Evolutionary conservation across 2,888 invertebrate genomes (phyloP).

Genomic region (Punctoribates punctum): DNA sequence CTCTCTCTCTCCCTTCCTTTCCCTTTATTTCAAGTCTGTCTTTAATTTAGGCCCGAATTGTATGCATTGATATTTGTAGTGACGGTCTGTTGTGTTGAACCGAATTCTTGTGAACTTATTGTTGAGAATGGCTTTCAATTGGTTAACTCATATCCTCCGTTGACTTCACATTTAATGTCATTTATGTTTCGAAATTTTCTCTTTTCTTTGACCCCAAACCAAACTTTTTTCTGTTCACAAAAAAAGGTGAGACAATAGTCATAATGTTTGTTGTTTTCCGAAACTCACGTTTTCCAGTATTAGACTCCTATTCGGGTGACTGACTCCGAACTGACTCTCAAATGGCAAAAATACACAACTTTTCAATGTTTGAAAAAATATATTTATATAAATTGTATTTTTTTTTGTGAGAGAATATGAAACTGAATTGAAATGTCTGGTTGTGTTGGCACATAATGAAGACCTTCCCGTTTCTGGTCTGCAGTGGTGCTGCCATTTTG

Average conservation of each 20-base stretch:
- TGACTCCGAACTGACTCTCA: background rate
- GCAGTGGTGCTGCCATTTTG: constrained; percentile 12
- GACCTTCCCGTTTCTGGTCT: constrained; percentile 31
- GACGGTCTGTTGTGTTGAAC: background rate
- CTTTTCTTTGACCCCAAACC: background rate
- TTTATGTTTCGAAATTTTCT: background rate
- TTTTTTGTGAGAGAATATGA: constrained; percentile 17
- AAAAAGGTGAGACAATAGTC: constrained; percentile 31
- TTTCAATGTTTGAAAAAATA: background rate
- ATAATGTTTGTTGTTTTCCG: constrained; percentile 21
- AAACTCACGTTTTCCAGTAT: background rate
- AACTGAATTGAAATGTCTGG: constrained; percentile 26
- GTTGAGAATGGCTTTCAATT: background rate
- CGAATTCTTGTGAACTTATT: background rate
- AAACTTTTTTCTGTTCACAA: background rate
- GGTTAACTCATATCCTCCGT: background rate
- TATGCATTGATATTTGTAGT: background rate
- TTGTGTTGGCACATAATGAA: constrained; percentile 39
- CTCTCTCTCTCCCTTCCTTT: constrained; percentile 4
- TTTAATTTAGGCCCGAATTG: background rate
- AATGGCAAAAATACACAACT: background rate
- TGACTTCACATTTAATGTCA: background rate
- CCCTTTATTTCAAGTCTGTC: constrained; percentile 26
- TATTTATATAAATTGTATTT: constrained; percentile 22
- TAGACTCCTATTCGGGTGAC: constrained; percentile 5